phyloP scores from a whole-genome alignment of 2,888 invertebrate species.

The Teleiodes luculella region DNA sequence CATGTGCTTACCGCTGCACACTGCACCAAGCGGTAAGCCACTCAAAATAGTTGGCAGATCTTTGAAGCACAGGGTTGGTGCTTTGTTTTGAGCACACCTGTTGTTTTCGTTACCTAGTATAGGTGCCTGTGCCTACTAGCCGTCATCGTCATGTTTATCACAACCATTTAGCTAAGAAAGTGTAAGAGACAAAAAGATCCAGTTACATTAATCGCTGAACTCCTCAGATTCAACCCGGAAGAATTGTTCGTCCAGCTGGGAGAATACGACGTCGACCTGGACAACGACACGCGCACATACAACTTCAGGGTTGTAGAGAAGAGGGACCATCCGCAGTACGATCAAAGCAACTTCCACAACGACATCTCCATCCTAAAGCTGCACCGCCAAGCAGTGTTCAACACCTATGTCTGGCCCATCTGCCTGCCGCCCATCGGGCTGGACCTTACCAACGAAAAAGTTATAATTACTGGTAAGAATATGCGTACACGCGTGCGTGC shows the following conservation, averaged over 20 bases:
- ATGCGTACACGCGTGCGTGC: too few species aligned
- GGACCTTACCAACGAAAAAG: conserved; percentile 80
- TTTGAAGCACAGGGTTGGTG: too few species aligned
- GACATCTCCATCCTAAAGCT: conserved; percentile 88
- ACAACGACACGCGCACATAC: conserved; percentile 83
- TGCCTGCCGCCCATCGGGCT: conserved; percentile 85
- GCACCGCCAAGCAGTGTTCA: conserved; percentile 82
- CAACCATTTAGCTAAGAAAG: too few species aligned
- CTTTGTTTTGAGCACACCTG: too few species aligned
- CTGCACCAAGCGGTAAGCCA: conserved; percentile 80
- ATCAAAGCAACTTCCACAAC: conserved; percentile 82
- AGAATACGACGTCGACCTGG: conserved; percentile 85
- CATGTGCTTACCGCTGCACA: conserved; percentile 89
- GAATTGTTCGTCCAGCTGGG: conserved; percentile 86
- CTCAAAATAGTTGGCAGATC: too few species aligned
- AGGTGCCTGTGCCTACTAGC: too few species aligned
- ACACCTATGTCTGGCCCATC: conserved; percentile 89
- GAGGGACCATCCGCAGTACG: conserved; percentile 83
- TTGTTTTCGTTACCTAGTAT: too few species aligned
- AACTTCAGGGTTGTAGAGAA: conserved; percentile 84
- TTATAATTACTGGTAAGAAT: conserved; percentile 80
- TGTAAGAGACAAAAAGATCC: too few species aligned
- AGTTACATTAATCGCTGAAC: neutral
- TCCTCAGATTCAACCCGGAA: conserved; percentile 72
- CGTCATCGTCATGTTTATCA: too few species aligned